Evolutionary conservation across 2,113 vertebrate species (phyloP).

Genomic region (Pygoscelis antarcticus): DNA sequence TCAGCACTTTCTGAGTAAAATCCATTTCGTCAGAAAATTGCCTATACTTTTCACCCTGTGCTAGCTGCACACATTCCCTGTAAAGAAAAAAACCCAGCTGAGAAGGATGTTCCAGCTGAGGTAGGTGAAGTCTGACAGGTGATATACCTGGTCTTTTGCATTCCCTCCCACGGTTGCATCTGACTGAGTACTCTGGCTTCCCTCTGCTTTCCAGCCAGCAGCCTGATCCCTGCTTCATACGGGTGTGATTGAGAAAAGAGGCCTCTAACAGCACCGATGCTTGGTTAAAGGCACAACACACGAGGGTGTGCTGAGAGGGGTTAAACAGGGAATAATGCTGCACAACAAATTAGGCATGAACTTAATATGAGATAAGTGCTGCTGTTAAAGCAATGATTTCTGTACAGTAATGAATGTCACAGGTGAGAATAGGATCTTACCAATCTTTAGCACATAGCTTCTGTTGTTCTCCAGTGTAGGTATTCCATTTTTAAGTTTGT

Average conservation of each 20-base stretch:
- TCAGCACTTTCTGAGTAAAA: not conserved
- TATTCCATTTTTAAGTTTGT: not conserved
- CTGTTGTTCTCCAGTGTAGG: not conserved
- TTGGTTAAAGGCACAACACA: not conserved
- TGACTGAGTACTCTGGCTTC: not conserved
- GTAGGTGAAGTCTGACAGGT: not conserved
- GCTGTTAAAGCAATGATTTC: not conserved
- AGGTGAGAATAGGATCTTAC: not conserved
- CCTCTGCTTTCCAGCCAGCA: not conserved
- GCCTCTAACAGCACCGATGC: not conserved
- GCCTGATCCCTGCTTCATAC: not conserved
- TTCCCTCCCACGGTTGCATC: not conserved
- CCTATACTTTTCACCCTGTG: not conserved
- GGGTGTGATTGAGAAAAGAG: not conserved
- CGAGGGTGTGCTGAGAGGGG: rapidly evolving
- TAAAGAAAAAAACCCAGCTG: not conserved
- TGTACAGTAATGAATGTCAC: not conserved
- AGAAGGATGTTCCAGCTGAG: not conserved
- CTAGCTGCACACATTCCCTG: not conserved
- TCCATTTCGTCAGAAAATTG: not conserved
- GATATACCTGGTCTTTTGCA: not conserved
- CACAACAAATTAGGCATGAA: not conserved
- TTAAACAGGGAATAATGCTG: not conserved
- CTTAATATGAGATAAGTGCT: not conserved
- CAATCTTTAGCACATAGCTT: not conserved